These are phyloP conservation scores for Shargacucullia verbasci DNA, from an alignment of 2,888 invertebrate genomes.

Conservation along the genomic window DNA sequence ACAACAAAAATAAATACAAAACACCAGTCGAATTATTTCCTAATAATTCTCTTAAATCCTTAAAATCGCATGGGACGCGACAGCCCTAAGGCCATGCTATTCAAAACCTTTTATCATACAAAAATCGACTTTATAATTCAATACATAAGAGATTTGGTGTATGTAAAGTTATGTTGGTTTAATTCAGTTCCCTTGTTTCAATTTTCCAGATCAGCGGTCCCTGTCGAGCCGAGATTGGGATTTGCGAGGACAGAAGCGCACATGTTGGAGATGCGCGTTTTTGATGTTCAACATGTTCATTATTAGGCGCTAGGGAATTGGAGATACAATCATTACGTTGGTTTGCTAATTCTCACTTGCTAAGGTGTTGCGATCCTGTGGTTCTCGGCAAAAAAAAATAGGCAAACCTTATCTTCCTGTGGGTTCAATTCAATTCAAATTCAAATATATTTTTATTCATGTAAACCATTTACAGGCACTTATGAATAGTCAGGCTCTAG, in stretches of 20 bases:
- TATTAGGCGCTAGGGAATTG: constrained; percentile 43
- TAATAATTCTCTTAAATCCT: constrained; percentile 76
- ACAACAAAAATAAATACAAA: constrained; percentile 49
- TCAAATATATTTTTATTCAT: too few relatives aligned
- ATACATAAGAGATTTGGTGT: constrained; percentile 9
- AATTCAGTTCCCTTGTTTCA: constrained; percentile 72
- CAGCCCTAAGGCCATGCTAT: constrained; percentile 25
- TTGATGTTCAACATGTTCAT: constrained; percentile 51
- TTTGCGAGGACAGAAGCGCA: constrained; percentile 62
- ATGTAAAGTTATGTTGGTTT: constrained; percentile 24
- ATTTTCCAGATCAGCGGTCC: constrained; percentile 84
- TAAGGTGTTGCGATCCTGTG: too few relatives aligned
- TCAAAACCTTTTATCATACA: background rate
- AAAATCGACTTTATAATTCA: constrained; percentile 5
- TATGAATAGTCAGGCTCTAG: too few relatives aligned
- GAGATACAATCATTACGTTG: background rate
- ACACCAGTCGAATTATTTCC: constrained; percentile 65
- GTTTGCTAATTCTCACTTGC: too few relatives aligned
- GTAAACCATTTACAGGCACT: too few relatives aligned
- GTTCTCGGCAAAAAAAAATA: too few relatives aligned
- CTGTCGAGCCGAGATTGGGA: constrained; percentile 75
- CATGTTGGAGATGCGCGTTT: constrained; percentile 69
- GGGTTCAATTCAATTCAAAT: too few relatives aligned
- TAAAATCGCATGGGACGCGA: constrained; percentile 75
- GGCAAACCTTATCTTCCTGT: too few relatives aligned